A percentile compares a stretch with the other conserved stretches of the same genome.
Conservation (phyloP, 2,888 invertebrate species). For the Hypselothyrea guttata region DNA sequence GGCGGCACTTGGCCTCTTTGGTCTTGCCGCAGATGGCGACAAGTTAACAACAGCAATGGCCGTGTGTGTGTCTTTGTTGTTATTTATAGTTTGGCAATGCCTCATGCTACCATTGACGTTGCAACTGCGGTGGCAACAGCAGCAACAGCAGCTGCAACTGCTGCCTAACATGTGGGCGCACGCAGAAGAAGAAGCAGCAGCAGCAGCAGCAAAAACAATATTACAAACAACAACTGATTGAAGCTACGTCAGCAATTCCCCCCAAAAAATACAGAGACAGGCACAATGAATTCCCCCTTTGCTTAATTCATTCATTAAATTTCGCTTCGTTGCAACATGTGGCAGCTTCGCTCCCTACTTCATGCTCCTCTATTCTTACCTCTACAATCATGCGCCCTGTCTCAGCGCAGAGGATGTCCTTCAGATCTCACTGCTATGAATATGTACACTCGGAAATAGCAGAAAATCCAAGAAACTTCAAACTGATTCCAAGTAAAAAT, state of each 20-base stretch:
- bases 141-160: conserved; percentile 23
- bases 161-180: conserved; percentile 32
- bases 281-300: conserved; percentile 16
- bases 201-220: not conserved
- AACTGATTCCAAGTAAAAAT: no score
- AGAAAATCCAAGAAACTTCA: no score
- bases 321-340: conserved; percentile 49
- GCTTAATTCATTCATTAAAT: conserved; percentile 49
- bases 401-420: conserved; percentile 22
- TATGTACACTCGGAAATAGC: conserved; percentile 11
- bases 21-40: conserved; percentile 33
- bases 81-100: conserved; percentile 31
- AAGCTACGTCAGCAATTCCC: conserved; percentile 23
- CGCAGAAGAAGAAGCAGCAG: conserved; percentile 2
- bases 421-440: conserved; percentile 8
- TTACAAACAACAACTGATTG: conserved; percentile 4
- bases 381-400: no score
- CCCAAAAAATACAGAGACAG: conserved; percentile 19
- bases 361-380: no score
- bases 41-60: conserved; percentile 15
- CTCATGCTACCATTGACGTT: conserved; percentile 33
- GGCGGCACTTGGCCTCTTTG: conserved; percentile 40
- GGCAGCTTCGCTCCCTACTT: conserved; percentile 14
- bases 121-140: conserved; percentile 29
- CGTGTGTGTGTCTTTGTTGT: conserved; percentile 24